Evolutionary conservation across 35 echinoderm and acorn worm genomes (phyloP), one percentile per base, ranked within the genome.

Genomic region (Patiria miniata): DNA sequence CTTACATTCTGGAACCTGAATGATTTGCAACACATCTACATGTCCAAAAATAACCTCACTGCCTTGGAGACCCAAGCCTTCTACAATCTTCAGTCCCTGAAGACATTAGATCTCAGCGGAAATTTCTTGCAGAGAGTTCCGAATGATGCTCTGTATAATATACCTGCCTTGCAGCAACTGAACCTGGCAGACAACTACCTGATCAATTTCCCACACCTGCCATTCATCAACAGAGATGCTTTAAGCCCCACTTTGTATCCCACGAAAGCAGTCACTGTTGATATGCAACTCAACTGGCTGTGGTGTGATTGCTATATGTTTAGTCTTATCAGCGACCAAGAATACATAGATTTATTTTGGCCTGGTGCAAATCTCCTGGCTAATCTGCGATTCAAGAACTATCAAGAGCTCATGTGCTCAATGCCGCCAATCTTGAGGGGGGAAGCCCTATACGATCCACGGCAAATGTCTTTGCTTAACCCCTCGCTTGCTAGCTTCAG

Each of bases 291-390:
- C 9, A 90, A 90, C 54, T 60, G 39, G 77, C 42, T 90, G n/a
- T 61, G 56, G 9, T 90, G 88, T 36, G 80, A 90, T 47, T 90
- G 88, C 32, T 14, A 76, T 17, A 90, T 83, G 88, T 83, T 50
- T 36, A 36, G 73, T 0, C 37, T 83, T 23, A 19, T 88, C 33
- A 51, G 34, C 26, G 30, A 55, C 50, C 22, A 5, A 17, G 47
- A 50, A 34, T 32, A 44, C 29, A 38, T 30, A 19, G 39, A 10
- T 5, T 12, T 36, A 2, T 83, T 39, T 18, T 81, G 79, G 79
- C 79, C 79, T 47, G 22, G 50, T 50, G 39, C 39, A 40, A 1
- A 10, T 21, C 37, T 47, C 34, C 40, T 76, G 8, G 37, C 50
- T 2, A 39, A 65, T 60, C 78, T 23, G 28, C 76, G 50, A 51